Evolutionary conservation across 2,797 vertebrate genomes (phyloP), one percentile per base, ranked within the genome.

Genomic region (Enteromius viviparus): DNA sequence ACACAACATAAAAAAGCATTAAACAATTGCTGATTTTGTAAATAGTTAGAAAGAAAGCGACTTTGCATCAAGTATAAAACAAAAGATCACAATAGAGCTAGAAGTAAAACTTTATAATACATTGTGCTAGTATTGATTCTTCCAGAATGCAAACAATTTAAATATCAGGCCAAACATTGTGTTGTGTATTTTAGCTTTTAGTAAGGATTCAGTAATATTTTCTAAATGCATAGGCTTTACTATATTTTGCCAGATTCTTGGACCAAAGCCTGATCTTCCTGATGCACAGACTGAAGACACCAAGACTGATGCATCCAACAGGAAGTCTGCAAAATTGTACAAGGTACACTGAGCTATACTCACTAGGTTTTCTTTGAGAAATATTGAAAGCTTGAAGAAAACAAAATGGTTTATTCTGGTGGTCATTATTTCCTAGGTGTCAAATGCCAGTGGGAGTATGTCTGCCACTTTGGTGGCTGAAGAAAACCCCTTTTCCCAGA

Each of bases 211-310:
- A 65, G 1, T 3, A 32, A 42, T 55, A 12, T 4, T 12, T 60
- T 80, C 10, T 58, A 6, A 58, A 29, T 29, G 8, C 8, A 21
- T 34, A 1, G n/a, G 2, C 8, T 62, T 26, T 51, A 21, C 42
- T 19, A 5, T 78, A 15, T 76, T 19, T 53, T 23, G 62, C 83
- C 77, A 94, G 93, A 78, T 89, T 62, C 91, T 94, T 29, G 92
- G 93, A 29, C 79, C 89, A 53, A 94, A 93, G 85, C 91, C 91
- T 3, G 89, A 90, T 1, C 89, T 94, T 77, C 89, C 93, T 3
- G 87, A 90, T 6, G 69, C 84, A 14, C 62, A 77, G 3, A 9
- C 2, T 29, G 89, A 91, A 0, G 92, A 93, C 78, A 49, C 69
- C 0, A 81, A 86, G 76, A 89, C 83, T 1, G 93, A 94, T 6